Evolutionary conservation across 2,797 vertebrate genomes (phyloP).

Genomic region (Paramormyrops hopkinsi): DNA sequence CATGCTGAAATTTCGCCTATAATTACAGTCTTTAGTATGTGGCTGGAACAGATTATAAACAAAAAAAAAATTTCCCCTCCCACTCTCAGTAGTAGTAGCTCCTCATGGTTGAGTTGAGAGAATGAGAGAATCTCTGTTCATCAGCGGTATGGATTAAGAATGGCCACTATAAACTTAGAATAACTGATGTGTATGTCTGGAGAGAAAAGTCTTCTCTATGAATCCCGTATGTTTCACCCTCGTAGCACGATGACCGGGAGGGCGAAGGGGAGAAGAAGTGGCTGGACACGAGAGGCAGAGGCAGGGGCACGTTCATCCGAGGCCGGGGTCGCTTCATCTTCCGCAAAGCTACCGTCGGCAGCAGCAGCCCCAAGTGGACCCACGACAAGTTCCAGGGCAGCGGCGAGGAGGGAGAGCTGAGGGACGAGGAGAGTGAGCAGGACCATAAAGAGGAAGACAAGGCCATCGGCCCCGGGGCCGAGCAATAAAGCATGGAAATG

Average conservation of each 20-base stretch:
- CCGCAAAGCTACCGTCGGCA: slow-evolving; percentile 65
- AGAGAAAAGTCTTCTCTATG: not conserved
- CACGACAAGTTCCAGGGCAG: slow-evolving; percentile 84
- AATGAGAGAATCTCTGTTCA: not conserved
- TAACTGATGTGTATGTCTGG: not conserved
- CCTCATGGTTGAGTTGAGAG: not conserved
- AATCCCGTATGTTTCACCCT: not conserved
- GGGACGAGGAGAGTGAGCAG: slow-evolving; percentile 66
- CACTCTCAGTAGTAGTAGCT: not conserved
- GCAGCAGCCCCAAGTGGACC: slow-evolving; percentile 79
- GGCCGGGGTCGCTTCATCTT: slow-evolving; percentile 85
- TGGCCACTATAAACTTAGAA: not conserved
- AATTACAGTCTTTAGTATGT: not conserved
- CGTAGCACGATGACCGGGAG: slow-evolving; percentile 84
- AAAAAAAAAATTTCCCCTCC: not conserved
- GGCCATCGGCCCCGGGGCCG: slow-evolving; percentile 53
- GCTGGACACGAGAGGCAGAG: slow-evolving; percentile 67
- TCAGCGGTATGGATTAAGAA: not conserved
- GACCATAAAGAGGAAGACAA: slow-evolving; percentile 71
- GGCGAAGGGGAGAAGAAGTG: slow-evolving; percentile 72
- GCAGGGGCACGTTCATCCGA: slow-evolving; percentile 67
- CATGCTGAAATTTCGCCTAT: not conserved
- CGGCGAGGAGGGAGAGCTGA: slow-evolving; percentile 64
- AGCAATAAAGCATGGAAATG: slow-evolving; percentile 46
- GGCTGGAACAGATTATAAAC: not conserved